Conservation (phyloP, 2,113 vertebrate genomes). For the Bungarus multicinctus region DNA sequence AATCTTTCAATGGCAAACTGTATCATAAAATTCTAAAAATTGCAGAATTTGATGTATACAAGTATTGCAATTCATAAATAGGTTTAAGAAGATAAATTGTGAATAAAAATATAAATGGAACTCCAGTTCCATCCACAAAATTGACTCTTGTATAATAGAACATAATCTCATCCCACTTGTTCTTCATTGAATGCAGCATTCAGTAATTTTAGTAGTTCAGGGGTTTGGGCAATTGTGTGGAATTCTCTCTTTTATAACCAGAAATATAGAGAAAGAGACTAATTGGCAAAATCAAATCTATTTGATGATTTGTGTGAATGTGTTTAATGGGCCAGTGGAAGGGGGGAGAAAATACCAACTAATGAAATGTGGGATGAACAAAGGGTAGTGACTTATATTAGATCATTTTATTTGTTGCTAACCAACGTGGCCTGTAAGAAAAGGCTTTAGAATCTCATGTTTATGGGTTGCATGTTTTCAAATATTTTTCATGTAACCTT, state of each 20-base stretch:
- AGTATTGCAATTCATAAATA: not conserved
- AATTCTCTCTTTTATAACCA: not conserved
- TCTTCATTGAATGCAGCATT: not conserved
- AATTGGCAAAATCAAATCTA: not conserved
- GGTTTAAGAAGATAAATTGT: not conserved
- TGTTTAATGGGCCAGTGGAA: not conserved
- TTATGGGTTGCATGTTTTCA: not conserved
- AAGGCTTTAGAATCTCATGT: not conserved
- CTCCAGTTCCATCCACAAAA: not conserved
- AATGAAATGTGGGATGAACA: not conserved
- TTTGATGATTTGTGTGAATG: not conserved
- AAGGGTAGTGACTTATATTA: not conserved
- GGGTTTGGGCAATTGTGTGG: not conserved
- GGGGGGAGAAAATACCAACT: not conserved
- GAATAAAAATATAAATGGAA: not conserved
- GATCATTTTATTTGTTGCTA: not conserved
- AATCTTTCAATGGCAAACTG: not conserved
- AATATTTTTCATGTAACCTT: not conserved
- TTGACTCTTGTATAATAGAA: not conserved
- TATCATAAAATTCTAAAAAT: not conserved
- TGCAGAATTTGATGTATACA: not conserved
- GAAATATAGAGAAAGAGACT: not conserved
- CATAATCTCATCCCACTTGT: not conserved
- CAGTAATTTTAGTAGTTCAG: not conserved
- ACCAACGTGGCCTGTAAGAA: not conserved